phyloP scores from a whole-genome alignment of 2,888 invertebrate species.

The Herminia tarsipennalis region DNA sequence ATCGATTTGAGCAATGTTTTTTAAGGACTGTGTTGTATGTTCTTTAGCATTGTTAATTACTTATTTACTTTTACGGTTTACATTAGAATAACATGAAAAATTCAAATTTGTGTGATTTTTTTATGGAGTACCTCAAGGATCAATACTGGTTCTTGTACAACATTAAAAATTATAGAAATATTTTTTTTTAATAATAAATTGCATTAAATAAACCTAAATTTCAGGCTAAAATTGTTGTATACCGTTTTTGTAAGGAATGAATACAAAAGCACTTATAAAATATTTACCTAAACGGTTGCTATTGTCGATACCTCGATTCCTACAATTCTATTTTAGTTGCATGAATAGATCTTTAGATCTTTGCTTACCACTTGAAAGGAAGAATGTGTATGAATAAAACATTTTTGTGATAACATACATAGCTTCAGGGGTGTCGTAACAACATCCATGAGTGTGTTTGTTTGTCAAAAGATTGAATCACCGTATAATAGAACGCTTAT shows the following conservation, averaged over 20 bases:
- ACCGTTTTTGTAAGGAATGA: neutral
- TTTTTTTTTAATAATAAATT: neutral
- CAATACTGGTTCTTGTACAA: neutral
- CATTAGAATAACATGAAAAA: neutral
- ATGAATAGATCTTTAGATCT: neutral
- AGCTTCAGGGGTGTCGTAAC: neutral
- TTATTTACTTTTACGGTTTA: too few relatives aligned
- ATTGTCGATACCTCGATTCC: neutral
- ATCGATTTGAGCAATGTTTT: neutral
- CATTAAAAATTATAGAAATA: neutral
- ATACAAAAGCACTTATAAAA: neutral
- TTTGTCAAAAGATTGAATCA: too few relatives aligned
- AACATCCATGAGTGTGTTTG: neutral
- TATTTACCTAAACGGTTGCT: neutral
- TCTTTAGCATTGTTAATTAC: too few relatives aligned
- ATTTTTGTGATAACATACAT: too few relatives aligned
- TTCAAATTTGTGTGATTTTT: neutral
- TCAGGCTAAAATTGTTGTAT: neutral
- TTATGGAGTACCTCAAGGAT: neutral
- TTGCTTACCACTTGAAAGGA: slow-evolving; percentile 1
- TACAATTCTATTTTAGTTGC: neutral
- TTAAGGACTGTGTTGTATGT: neutral
- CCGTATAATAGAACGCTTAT: too few relatives aligned
- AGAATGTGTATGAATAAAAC: too few relatives aligned
- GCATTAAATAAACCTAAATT: too few relatives aligned